These are phyloP conservation scores for Lepus oiostolus DNA, from an alignment of 2,797 vertebrate genomes.

Conservation along the genomic window DNA sequence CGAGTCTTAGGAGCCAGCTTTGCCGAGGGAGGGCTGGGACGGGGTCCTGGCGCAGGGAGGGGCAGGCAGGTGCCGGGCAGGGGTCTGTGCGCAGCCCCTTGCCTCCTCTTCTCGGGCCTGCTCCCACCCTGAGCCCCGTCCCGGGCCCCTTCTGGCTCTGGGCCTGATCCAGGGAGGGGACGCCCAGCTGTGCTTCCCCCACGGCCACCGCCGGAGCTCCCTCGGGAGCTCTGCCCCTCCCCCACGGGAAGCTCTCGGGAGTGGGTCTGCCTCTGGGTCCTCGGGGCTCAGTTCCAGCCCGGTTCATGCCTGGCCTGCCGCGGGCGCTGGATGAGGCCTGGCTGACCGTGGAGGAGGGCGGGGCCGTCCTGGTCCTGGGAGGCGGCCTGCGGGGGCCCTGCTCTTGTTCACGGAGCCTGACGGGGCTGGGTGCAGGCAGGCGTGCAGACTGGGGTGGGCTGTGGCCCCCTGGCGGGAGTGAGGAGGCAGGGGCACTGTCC, in stretches of 20 bases:
- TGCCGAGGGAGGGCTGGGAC: rapidly evolving
- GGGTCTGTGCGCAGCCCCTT: not conserved
- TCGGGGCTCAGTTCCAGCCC: too few relatives aligned
- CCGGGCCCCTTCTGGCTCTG: not conserved
- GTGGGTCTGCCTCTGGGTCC: too few relatives aligned
- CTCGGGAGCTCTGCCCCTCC: not conserved
- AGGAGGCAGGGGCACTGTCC: not conserved
- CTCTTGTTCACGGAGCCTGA: not conserved
- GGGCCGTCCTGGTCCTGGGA: not conserved
- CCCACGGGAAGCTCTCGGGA: too few relatives aligned
- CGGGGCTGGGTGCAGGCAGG: too few relatives aligned
- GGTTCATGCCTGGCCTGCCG: too few relatives aligned
- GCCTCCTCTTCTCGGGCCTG: rapidly evolving
- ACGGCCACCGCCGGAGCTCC: too few relatives aligned
- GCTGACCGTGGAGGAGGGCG: too few relatives aligned
- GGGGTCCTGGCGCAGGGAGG: rapidly evolving
- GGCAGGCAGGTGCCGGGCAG: rapidly evolving
- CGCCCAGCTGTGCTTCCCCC: too few relatives aligned
- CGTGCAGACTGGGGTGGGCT: not conserved
- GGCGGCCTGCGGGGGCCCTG: too few relatives aligned
- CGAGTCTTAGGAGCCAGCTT: not conserved
- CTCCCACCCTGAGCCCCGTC: rapidly evolving
- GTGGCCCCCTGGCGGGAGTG: rapidly evolving
- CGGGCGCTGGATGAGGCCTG: too few relatives aligned
- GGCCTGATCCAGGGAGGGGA: not conserved